Conservation (phyloP, 2,113 vertebrate genomes). For the Thamnophis sirtalis region DNA sequence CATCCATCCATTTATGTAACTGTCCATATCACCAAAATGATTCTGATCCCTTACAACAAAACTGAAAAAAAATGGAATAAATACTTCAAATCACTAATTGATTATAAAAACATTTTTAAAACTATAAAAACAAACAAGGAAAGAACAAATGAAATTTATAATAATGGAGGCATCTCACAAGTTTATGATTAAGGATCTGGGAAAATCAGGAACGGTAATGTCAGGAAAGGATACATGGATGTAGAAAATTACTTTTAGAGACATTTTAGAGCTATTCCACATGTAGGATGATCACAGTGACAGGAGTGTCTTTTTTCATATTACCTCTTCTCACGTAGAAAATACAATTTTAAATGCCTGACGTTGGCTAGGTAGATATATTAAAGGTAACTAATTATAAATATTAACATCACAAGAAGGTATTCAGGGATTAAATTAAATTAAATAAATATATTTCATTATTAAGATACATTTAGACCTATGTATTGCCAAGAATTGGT, state of each 20-base stretch:
- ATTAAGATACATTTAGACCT: too few species aligned
- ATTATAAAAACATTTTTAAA: too few species aligned
- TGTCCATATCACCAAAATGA: too few species aligned
- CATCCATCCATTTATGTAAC: too few species aligned
- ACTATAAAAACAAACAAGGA: too few species aligned
- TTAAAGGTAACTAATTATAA: neutral
- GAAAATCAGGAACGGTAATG: neutral
- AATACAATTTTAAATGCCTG: neutral
- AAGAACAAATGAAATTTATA: too few species aligned
- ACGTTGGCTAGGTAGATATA: neutral
- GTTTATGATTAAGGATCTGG: neutral
- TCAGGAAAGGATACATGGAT: neutral
- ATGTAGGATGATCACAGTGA: neutral
- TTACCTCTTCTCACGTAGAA: too few species aligned
- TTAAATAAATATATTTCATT: neutral
- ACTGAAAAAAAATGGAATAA: too few species aligned
- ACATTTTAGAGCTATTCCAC: neutral
- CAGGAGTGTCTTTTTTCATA: neutral
- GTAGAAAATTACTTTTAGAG: neutral
- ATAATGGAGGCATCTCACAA: too few species aligned
- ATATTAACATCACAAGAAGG: neutral
- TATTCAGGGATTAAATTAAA: neutral
- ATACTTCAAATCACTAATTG: too few species aligned
- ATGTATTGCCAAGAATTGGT: slow-evolving; percentile 30
- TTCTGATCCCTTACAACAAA: too few species aligned